Evolutionary conservation across 2,888 invertebrate genomes (phyloP), one percentile per base, ranked within the genome.

Genomic region (Apotomis turbidana): DNA sequence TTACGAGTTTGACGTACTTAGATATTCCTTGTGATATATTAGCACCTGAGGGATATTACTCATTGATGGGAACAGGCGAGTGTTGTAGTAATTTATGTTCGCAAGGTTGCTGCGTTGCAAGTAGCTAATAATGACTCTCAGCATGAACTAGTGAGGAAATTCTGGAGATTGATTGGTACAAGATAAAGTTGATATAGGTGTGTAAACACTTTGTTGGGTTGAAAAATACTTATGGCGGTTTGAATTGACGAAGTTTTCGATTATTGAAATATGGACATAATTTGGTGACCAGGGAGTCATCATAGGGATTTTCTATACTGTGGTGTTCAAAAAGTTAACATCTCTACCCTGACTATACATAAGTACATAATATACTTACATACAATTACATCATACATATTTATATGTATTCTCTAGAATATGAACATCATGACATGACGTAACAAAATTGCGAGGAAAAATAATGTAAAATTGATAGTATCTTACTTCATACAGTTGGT

Each of bases 11-110:
- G 27, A 41, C 41, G 12, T 44, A n/a, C n/a, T n/a, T n/a, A 46
- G 46, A 13, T 57, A 36, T 36, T 12, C 49, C 44, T 36, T 8
- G 44, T 66, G 6, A 57, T 71, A 62, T 71, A 67, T 71, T 13
- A 51, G 38, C 71, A 41, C 51, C 51, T 36, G 61, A 44, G 57
- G 68, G 62, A 77, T 78, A 90, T 92, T 86, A 90, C 89, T 92
- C 91, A 91, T 88, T 86, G 83, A 88, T 88, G 90, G 80, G 88
- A 90, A 84, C 78, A 72, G 74, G 78, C 86, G 81, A 87, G 90
- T 90, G 90, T 86, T 80, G 77, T 78, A 74, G 74, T 83, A 85
- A 91, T 90, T 90, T 89, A 91, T 88, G 82, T 75, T 82, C 80
- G 77, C 80, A 87, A 89, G 79, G 89, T 90, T 89, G 85, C 83